Evolutionary conservation across 92 coral and sea anemone genomes (phyloP).

Genomic region (Epizoanthus illoricatus): DNA sequence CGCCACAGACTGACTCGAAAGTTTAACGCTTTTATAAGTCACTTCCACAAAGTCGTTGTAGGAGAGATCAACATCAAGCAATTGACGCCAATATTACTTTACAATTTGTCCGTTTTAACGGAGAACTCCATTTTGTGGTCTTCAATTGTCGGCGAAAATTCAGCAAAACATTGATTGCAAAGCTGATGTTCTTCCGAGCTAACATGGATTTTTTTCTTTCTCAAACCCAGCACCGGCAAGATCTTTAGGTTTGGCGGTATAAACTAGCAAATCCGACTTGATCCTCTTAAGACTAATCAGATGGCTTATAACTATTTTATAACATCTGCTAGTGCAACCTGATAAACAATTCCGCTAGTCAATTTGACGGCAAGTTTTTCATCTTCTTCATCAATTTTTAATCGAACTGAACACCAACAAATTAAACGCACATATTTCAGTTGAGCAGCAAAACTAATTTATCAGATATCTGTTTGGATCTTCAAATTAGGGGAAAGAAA

Average conservation of each 20-base stretch:
- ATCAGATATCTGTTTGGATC: not conserved
- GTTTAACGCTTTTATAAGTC: too few relatives aligned
- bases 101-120: too few relatives aligned
- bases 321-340: not conserved
- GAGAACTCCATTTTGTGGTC: too few relatives aligned
- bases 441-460: not conserved
- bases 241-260: not conserved
- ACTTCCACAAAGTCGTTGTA: too few relatives aligned
- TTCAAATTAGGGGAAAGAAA: not conserved
- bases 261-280: not conserved
- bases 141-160: too few relatives aligned
- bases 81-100: too few relatives aligned
- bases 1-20: too few relatives aligned
- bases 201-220: too few relatives aligned
- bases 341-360: not conserved
- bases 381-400: slow-evolving; percentile 21
- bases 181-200: too few relatives aligned
- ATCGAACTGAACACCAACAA: not conserved
- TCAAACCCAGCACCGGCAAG: not conserved
- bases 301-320: not conserved
- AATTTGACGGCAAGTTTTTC: not conserved
- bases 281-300: not conserved
- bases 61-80: too few relatives aligned
- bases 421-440: not conserved
- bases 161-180: too few relatives aligned